phyloP scores from a whole-genome alignment of 2,797 vertebrate genomes.

The Coendou prehensilis region DNA sequence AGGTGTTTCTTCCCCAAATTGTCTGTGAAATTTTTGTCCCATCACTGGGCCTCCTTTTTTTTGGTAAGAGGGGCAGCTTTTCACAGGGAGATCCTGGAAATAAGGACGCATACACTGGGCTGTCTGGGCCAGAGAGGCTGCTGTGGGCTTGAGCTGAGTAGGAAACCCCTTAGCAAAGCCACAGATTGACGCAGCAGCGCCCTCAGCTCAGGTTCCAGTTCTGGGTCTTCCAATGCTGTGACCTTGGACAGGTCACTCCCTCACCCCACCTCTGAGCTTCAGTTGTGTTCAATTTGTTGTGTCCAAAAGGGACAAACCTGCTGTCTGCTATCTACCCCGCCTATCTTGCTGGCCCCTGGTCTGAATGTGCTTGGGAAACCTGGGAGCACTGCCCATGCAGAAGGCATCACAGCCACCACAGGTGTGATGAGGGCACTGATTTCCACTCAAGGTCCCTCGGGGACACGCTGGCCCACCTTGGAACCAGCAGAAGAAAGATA shows the following conservation, averaged over 20 bases:
- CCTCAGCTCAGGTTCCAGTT: not conserved
- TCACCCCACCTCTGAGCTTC: not conserved
- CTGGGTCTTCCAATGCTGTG: not conserved
- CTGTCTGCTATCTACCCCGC: not conserved
- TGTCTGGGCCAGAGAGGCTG: not conserved
- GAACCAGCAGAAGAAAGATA: constrained; percentile 51
- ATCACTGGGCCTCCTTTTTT: not conserved
- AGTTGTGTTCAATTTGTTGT: not conserved
- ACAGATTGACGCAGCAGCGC: not conserved
- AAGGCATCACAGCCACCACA: not conserved
- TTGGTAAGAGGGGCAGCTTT: not conserved
- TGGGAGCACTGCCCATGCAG: not conserved
- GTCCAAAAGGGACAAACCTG: not conserved
- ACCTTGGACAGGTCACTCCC: not conserved
- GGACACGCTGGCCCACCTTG: constrained; percentile 18
- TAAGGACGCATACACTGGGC: not conserved
- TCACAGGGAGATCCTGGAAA: not conserved
- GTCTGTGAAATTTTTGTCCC: not conserved
- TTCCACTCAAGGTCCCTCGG: constrained; percentile 46
- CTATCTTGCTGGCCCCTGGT: not conserved
- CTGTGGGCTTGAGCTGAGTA: not conserved
- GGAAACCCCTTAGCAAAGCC: not conserved
- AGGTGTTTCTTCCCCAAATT: not conserved
- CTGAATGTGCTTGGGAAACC: not conserved
- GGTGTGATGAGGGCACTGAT: constrained; percentile 49